Evolutionary conservation across 2,888 invertebrate genomes (phyloP).

Genomic region (Drosophila merina): DNA sequence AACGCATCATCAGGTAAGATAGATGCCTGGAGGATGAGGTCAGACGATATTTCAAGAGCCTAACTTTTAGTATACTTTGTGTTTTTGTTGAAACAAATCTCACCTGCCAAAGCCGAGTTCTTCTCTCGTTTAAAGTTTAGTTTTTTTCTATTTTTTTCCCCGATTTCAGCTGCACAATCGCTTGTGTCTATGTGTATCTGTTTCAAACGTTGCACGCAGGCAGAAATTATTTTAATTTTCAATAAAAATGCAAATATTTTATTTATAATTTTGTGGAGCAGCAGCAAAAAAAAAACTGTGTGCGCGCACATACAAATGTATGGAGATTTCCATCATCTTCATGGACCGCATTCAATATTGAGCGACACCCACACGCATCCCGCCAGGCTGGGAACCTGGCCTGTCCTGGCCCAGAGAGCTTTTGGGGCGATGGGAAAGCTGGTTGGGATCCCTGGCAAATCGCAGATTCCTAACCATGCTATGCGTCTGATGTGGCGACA

Average conservation of each 20-base stretch:
- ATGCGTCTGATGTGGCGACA: conserved; percentile 38
- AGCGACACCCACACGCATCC: background rate
- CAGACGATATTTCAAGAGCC: background rate
- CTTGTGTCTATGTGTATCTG: conserved; percentile 16
- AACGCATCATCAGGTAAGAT: background rate
- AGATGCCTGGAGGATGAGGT: background rate
- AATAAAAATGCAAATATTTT: conserved; percentile 77
- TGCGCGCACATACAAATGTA: conserved; percentile 12
- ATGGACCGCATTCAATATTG: conserved; percentile 26
- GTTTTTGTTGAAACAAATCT: background rate
- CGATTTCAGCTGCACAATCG: conserved; percentile 1
- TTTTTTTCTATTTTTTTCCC: background rate
- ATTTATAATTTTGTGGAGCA: conserved; percentile 63
- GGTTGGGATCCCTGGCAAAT: background rate
- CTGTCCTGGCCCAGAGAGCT: conserved; percentile 34
- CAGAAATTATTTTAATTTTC: conserved; percentile 75
- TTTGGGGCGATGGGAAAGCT: background rate
- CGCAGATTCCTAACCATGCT: background rate
- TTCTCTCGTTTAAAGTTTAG: background rate
- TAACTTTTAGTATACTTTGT: background rate
- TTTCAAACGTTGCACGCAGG: conserved; percentile 27
- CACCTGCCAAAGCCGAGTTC: background rate
- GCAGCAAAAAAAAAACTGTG: background rate
- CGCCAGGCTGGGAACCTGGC: background rate
- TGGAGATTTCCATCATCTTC: conserved; percentile 34